Evolutionary conservation across 2,113 vertebrate genomes (phyloP), one percentile per base, ranked within the genome.

Genomic region (Chloebia gouldiae): DNA sequence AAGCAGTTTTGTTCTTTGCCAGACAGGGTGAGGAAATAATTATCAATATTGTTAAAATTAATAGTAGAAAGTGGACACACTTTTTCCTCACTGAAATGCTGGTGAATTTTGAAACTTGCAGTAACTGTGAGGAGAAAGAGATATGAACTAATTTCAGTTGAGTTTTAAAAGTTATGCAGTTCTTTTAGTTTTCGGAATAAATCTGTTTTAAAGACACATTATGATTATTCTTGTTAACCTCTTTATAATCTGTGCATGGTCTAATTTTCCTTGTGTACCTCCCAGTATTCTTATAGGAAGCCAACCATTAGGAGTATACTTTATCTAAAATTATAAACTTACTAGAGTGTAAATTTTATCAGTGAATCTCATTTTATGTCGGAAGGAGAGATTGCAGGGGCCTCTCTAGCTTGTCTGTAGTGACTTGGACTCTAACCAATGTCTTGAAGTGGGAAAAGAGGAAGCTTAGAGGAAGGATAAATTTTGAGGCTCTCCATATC

Each of bases 241-340:
- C 33, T 35, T 39, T 57, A 31, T 69, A 81, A 35, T n/a, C 24
- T 84, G 15, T 64, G 35, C 33, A 8, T 70, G 80, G 69, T 65
- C 59, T 88, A 17, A 50, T 76, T 93, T 94, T 80, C 23, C 39
- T 71, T 7, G 0, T 63, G 21, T 77, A 59, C 82, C 81, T 84
- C 47, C 73, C 91, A 78, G 89, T 76, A 56, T 64, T 27, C 39
- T 61, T 76, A 21, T 78, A 86, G 94, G 92, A 97, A 97, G 90
- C 51, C 79, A 87, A 51, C 11, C 8, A 10, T 87, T 92, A 95
- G 93, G 88, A 96, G 75, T 93, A 86, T 87, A 49, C 69, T 86
- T 95, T 78, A 77, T 53, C 70, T 93, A 78, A 88, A 75, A 44
- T 30, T 15, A 40, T 72, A 42, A 80, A 51, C 15, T 73, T 65